Evolutionary conservation across 2,888 invertebrate genomes (phyloP).

Genomic region (Hirudinaria manillensis): DNA sequence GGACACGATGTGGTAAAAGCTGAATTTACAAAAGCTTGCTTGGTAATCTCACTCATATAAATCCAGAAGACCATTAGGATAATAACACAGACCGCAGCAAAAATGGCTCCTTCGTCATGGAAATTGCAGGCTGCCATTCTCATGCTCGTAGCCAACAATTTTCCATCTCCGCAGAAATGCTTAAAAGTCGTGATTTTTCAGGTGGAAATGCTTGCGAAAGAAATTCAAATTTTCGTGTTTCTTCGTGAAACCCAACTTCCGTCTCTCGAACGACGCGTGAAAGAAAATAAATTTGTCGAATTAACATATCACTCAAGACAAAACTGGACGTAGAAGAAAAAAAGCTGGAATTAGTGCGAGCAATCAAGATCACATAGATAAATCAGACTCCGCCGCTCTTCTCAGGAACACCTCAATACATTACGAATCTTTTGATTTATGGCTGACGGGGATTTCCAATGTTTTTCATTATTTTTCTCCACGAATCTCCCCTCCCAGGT

Average conservation of each 20-base stretch:
- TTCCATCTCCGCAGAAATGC: conserved; percentile 1
- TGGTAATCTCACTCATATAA: conserved; percentile 9
- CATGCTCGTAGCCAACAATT: neutral
- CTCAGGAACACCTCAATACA: neutral
- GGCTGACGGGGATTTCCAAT: neutral
- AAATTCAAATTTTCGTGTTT: conserved; percentile 5
- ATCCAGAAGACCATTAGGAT: conserved; percentile 15
- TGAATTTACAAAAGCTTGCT: neutral
- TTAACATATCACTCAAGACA: no score
- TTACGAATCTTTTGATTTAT: conserved; percentile 1
- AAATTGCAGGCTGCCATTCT: conserved; percentile 6
- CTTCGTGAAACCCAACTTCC: neutral
- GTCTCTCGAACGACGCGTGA: no score
- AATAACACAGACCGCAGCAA: conserved; percentile 16
- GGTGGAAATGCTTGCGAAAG: neutral
- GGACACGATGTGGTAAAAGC: neutral
- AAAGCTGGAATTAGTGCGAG: neutral
- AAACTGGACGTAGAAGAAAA: no score
- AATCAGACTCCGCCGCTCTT: neutral
- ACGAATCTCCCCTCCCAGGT: neutral
- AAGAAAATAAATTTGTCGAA: no score
- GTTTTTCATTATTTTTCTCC: conserved; percentile 10
- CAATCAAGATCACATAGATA: conserved; percentile 14
- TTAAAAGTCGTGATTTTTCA: conserved; percentile 7
- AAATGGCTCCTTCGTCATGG: conserved; percentile 8